Conservation (phyloP, 2,797 vertebrate species). For the Pangasius djambal region DNA sequence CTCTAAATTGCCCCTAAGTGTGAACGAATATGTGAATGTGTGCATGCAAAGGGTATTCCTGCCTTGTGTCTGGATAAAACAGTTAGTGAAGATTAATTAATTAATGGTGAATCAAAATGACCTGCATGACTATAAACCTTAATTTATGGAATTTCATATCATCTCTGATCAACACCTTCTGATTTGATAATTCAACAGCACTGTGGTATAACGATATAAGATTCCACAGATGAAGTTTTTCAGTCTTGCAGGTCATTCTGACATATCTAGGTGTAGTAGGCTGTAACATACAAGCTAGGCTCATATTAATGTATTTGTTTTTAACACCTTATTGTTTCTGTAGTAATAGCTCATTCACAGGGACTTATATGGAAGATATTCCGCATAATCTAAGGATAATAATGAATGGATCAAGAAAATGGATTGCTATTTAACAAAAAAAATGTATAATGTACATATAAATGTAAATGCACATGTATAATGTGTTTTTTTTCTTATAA, state of each 20-base stretch:
- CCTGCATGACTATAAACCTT: not conserved
- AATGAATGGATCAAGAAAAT: not conserved
- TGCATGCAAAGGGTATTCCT: not conserved
- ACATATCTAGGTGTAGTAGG: not conserved
- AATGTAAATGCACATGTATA: too few species aligned
- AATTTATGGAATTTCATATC: not conserved
- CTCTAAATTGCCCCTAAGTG: not conserved
- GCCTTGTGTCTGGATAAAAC: not conserved
- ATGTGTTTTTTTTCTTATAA: too few species aligned
- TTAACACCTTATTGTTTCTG: not conserved
- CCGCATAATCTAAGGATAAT: not conserved
- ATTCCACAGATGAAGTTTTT: not conserved
- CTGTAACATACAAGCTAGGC: not conserved
- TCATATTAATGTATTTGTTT: not conserved
- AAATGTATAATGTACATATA: too few species aligned
- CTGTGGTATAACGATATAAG: not conserved
- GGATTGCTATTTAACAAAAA: not conserved
- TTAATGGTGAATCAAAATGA: not conserved
- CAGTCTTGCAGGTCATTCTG: not conserved
- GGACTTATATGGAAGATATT: not conserved
- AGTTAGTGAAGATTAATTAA: not conserved
- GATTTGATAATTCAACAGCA: not conserved
- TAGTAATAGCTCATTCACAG: not conserved
- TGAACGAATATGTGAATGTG: not conserved
- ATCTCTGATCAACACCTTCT: not conserved